phyloP scores from a whole-genome alignment of 2,113 vertebrate genomes.

The human region DNA sequence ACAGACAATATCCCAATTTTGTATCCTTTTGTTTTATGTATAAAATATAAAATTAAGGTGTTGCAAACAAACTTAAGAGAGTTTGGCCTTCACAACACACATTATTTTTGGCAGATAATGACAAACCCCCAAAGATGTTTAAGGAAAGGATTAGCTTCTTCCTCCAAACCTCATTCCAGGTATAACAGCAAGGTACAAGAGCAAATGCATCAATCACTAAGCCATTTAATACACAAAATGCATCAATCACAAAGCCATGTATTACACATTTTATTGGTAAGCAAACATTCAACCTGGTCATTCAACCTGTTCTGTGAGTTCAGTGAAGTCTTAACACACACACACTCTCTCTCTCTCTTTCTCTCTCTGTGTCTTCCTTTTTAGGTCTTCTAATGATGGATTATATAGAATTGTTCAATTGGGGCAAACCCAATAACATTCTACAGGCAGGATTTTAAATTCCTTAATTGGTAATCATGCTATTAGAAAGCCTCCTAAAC shows the following conservation, averaged over 20 bases:
- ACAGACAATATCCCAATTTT: slow-evolving; percentile 5
- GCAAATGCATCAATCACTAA: background rate
- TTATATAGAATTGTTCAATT: background rate
- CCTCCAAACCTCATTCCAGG: background rate
- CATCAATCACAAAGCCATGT: background rate
- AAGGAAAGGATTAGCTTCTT: background rate
- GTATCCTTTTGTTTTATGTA: slow-evolving; percentile 5
- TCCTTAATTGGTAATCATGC: background rate
- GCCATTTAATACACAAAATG: background rate
- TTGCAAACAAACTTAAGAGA: background rate
- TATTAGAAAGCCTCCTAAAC: background rate
- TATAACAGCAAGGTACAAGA: background rate
- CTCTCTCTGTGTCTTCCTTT: background rate
- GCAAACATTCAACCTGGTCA: background rate
- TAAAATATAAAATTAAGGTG: slow-evolving; percentile 41
- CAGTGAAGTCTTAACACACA: background rate
- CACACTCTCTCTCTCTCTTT: background rate
- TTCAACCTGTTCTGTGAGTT: background rate
- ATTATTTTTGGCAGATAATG: slow-evolving; percentile 38
- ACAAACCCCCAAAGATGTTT: background rate
- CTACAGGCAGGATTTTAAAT: background rate
- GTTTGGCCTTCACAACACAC: background rate
- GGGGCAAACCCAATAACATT: background rate
- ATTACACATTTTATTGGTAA: background rate
- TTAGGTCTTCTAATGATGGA: background rate